Evolutionary conservation across 2,113 vertebrate species (phyloP).

Genomic region (Clarias macrocephalus): DNA sequence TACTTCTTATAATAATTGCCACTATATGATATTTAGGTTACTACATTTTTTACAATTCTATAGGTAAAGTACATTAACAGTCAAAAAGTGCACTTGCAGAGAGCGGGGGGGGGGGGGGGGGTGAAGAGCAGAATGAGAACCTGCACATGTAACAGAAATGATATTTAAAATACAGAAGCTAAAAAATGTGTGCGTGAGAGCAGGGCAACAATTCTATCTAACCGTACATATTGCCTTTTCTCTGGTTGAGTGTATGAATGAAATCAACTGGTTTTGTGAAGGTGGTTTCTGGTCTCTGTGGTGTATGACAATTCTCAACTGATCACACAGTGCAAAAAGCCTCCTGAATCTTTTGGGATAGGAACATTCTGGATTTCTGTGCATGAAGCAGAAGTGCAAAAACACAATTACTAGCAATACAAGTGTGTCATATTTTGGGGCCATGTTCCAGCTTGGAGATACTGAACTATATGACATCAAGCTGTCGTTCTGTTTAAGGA

Average conservation of each 20-base stretch:
- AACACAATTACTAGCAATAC: not conserved
- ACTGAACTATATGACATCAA: not conserved
- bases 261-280: not conserved
- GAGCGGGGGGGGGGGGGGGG: not conserved
- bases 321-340: constrained; percentile 6
- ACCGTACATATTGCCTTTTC: not conserved
- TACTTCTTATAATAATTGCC: constrained; percentile 62
- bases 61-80: constrained; percentile 71
- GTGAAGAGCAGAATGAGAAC: constrained; percentile 26
- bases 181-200: constrained; percentile 1
- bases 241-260: not conserved
- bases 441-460: not conserved
- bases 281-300: not conserved
- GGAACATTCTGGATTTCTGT: not conserved
- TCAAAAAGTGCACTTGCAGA: constrained; percentile 76
- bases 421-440: not conserved
- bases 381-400: not conserved
- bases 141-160: constrained; percentile 22
- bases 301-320: constrained; percentile 8
- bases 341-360: not conserved
- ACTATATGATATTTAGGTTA: constrained; percentile 65
- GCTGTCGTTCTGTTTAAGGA: not conserved
- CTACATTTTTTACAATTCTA: constrained; percentile 72
- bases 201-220: not conserved
- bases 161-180: constrained; percentile 32